These are phyloP conservation scores for Drosophila paramelanica DNA, from an alignment of 2,888 invertebrate species.

Conservation along the genomic window DNA sequence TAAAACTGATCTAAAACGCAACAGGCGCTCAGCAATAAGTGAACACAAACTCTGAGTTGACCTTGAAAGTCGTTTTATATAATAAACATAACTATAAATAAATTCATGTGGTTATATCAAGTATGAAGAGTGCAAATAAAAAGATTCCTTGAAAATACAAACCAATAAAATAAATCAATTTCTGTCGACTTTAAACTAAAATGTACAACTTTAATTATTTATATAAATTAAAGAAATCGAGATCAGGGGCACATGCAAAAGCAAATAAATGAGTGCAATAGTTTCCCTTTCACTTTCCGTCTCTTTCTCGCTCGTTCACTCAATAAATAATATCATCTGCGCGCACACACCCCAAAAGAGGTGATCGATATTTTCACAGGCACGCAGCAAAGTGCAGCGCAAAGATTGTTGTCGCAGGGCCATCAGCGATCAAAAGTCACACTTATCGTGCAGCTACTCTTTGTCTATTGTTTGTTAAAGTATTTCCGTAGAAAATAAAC, in stretches of 20 bases:
- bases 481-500: conserved; percentile 43
- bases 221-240: conserved; percentile 5
- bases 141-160: no score
- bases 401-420: conserved; percentile 31
- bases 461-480: conserved; percentile 27
- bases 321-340: not conserved
- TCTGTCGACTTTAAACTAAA: no score
- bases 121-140: no score
- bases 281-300: not conserved
- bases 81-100: no score
- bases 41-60: conserved; percentile 6
- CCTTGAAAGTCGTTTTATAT: conserved; percentile 2
- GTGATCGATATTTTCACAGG: conserved; percentile 79
- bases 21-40: conserved; percentile 68
- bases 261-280: not conserved
- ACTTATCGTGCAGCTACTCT: conserved; percentile 22
- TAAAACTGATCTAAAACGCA: conserved; percentile 55
- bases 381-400: conserved; percentile 57
- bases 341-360: conserved; percentile 64
- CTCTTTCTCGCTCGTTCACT: not conserved
- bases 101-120: no score
- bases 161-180: no score
- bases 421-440: conserved; percentile 29
- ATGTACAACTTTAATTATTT: not conserved
- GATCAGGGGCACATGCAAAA: conserved; percentile 1